Evolutionary conservation across 1,140 invertebrate species (phyloP).

Genomic region (Ceratosolen fusciceps): DNA sequence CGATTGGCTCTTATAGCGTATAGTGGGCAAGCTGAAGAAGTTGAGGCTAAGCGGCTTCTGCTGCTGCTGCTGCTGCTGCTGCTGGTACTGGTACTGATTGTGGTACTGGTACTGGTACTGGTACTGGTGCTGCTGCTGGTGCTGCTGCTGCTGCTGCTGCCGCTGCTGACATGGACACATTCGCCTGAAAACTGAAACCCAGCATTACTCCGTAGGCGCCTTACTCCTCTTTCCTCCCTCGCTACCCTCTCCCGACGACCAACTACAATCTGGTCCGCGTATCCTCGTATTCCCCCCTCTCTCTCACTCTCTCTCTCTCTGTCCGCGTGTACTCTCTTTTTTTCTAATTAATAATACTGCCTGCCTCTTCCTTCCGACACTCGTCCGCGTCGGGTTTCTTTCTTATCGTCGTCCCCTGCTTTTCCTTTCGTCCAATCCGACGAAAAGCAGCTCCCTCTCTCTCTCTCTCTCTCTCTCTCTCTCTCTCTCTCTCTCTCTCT

Average conservation of each 20-base stretch:
- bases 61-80: no score
- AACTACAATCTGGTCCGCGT: background rate
- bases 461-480: conserved; percentile 14
- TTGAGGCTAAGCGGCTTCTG: background rate
- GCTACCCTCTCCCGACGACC: background rate
- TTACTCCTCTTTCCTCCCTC: background rate
- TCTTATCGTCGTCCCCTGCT: no score
- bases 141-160: no score
- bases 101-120: no score
- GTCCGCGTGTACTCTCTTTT: no score
- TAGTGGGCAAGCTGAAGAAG: background rate
- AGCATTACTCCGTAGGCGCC: background rate
- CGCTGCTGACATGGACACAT: background rate
- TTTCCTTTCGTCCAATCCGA: background rate
- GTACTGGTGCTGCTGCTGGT: no score
- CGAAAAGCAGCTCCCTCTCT: background rate
- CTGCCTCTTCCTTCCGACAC: no score
- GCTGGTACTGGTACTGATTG: no score
- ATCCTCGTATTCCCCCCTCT: background rate
- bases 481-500: conserved; percentile 1
- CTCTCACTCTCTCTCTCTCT: background rate
- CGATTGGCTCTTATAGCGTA: conserved; percentile 56
- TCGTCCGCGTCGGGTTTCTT: no score
- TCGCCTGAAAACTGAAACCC: background rate
- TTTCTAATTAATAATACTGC: no score